phyloP scores from a whole-genome alignment of 2,888 invertebrate species.

The Scelioninae gen. 2 region DNA sequence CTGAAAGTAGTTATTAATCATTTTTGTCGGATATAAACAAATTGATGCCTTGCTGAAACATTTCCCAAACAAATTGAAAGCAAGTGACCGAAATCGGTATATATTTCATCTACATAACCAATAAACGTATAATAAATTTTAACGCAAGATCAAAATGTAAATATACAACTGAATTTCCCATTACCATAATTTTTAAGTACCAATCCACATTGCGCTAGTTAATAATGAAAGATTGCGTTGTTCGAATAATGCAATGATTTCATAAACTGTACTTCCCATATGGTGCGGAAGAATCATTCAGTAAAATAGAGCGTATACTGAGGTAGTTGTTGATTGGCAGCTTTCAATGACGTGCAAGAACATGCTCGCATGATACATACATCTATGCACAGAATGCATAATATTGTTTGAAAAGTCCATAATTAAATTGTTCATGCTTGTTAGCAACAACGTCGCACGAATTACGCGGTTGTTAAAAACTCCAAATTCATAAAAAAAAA shows the following conservation, averaged over 20 bases:
- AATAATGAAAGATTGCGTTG: slow-evolving; percentile 29
- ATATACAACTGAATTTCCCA: slow-evolving; percentile 5
- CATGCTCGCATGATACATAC: neutral
- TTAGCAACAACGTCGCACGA: no score
- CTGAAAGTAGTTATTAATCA: no score
- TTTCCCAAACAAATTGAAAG: no score
- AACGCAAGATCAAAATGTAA: neutral
- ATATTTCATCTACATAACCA: no score
- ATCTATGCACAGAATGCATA: neutral
- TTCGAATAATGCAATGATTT: slow-evolving; percentile 37
- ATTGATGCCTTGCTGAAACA: no score
- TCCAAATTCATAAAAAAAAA: no score
- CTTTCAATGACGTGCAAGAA: slow-evolving; percentile 15
- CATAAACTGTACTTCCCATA: slow-evolving; percentile 41
- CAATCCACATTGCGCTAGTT: slow-evolving; percentile 12
- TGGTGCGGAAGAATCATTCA: slow-evolving; percentile 46
- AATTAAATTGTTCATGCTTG: neutral
- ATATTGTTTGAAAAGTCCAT: slow-evolving; percentile 4
- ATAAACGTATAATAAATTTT: neutral
- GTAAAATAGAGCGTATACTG: slow-evolving; percentile 34
- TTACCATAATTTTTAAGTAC: slow-evolving; percentile 6
- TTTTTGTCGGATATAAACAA: no score
- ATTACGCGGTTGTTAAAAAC: no score
- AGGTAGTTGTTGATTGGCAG: slow-evolving; percentile 25
- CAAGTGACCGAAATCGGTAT: no score